These are phyloP conservation scores for Propithecus coquereli DNA, from an alignment of 2,113 vertebrate species.

Conservation along the genomic window DNA sequence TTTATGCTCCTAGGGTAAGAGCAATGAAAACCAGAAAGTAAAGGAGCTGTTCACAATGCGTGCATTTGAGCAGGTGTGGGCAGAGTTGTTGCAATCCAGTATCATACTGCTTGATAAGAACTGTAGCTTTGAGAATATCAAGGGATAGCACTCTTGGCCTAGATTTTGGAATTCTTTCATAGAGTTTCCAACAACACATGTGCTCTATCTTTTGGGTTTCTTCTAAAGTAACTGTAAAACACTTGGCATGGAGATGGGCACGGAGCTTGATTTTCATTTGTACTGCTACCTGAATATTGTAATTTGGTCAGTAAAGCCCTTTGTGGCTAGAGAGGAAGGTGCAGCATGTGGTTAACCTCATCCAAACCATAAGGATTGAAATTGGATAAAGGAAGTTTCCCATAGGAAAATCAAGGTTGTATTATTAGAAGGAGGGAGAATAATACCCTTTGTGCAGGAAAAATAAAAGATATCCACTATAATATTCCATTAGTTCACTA, in stretches of 20 bases:
- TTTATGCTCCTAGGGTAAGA: background rate
- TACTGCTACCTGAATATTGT: background rate
- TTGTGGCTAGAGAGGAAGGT: background rate
- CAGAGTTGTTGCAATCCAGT: background rate
- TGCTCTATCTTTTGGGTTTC: background rate
- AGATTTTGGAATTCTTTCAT: background rate
- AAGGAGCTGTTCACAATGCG: background rate
- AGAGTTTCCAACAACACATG: too few relatives aligned
- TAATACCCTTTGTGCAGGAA: background rate
- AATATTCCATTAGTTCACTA: background rate
- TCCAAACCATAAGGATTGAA: background rate
- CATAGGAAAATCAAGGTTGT: background rate
- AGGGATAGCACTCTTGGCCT: background rate
- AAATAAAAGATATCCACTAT: accelerated
- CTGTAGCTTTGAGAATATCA: background rate
- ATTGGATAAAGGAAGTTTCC: background rate
- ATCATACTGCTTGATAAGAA: background rate
- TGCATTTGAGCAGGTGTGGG: background rate
- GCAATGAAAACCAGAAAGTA: background rate
- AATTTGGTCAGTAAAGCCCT: background rate
- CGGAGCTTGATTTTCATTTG: background rate
- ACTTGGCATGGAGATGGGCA: background rate
- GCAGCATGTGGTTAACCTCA: background rate
- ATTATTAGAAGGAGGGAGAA: background rate
- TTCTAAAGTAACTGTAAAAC: background rate